Evolutionary conservation across 2,797 vertebrate species (phyloP).

Genomic region (Euthynnus affinis): DNA sequence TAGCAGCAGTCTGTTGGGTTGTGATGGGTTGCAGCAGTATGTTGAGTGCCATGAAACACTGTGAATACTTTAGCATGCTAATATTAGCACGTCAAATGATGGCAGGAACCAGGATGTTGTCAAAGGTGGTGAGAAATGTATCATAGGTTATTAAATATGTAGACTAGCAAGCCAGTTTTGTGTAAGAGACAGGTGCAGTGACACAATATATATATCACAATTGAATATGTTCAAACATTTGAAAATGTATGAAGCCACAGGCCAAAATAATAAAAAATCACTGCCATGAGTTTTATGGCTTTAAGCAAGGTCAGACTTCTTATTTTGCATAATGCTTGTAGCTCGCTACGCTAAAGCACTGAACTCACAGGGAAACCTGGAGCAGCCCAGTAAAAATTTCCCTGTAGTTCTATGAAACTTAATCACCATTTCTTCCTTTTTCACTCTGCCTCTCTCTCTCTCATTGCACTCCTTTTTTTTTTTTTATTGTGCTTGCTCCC

Average conservation of each 20-base stretch:
- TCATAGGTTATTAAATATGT: no score
- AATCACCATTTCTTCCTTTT: neutral
- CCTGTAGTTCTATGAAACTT: neutral
- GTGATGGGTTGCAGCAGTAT: no score
- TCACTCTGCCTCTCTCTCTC: neutral
- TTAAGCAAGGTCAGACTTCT: neutral
- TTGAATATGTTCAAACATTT: neutral
- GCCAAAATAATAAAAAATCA: neutral
- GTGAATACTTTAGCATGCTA: no score
- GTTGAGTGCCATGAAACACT: no score
- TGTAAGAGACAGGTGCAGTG: neutral
- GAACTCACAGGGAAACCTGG: neutral
- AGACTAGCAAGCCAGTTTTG: neutral
- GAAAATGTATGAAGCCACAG: neutral
- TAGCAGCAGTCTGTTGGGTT: no score
- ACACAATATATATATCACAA: neutral
- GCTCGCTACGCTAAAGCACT: no score
- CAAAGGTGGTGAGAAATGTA: no score
- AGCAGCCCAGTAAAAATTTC: neutral
- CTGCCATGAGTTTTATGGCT: no score
- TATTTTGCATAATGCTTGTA: no score
- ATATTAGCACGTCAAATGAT: no score
- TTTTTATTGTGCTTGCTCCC: constrained; percentile 28
- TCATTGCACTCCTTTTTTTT: constrained; percentile 6
- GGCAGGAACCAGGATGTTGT: no score